These are phyloP conservation scores for Megalopta genalis DNA, from an alignment of 1,140 invertebrate genomes.

Conservation along the genomic window DNA sequence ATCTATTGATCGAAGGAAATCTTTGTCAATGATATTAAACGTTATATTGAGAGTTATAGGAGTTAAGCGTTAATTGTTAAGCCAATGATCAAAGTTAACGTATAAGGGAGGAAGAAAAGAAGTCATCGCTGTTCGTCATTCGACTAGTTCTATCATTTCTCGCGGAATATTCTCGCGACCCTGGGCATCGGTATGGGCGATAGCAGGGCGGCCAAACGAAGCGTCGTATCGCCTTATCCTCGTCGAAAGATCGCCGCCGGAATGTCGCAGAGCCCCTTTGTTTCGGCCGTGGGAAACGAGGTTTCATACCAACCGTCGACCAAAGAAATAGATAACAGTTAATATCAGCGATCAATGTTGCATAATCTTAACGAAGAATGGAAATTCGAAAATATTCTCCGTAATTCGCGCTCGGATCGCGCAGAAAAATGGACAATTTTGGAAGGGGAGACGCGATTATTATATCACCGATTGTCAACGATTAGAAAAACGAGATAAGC, in stretches of 20 bases:
- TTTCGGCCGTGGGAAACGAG: background rate
- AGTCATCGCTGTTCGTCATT: conserved; percentile 36
- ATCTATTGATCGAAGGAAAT: conserved; percentile 54
- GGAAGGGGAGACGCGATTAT: too few relatives aligned
- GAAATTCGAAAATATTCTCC: too few relatives aligned
- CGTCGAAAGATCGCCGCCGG: background rate
- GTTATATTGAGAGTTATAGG: conserved; percentile 62
- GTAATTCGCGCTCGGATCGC: too few relatives aligned
- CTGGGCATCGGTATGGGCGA: background rate
- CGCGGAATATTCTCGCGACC: conserved; percentile 17
- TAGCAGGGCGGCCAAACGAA: conserved; percentile 1
- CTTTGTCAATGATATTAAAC: conserved; percentile 63
- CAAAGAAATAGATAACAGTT: background rate
- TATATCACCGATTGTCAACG: too few relatives aligned
- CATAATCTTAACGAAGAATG: background rate
- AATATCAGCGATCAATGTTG: background rate
- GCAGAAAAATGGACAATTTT: too few relatives aligned
- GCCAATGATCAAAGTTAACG: conserved; percentile 51
- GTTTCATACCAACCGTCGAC: conserved; percentile 22
- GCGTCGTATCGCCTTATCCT: conserved; percentile 38
- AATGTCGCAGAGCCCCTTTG: background rate
- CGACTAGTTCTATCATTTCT: conserved; percentile 10
- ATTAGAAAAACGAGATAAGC: too few relatives aligned
- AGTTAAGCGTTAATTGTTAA: conserved; percentile 61
- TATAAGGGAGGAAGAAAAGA: conserved; percentile 42